Conservation (phyloP, 2,113 vertebrate genomes). For the Glaucidium brasilianum region DNA sequence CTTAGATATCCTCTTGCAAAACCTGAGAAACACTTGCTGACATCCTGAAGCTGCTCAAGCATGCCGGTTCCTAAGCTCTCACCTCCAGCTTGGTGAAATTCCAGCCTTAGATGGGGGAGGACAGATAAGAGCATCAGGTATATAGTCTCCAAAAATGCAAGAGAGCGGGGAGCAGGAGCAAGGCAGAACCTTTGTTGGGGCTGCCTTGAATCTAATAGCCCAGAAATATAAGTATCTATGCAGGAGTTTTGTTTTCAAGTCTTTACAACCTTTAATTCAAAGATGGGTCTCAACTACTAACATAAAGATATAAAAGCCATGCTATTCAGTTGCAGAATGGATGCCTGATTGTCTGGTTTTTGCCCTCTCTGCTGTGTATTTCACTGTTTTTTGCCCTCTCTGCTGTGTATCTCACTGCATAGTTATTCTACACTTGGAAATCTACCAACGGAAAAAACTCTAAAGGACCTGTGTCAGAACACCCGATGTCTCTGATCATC, state of each 20-base stretch:
- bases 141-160: background rate
- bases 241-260: background rate
- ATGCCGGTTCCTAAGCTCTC: background rate
- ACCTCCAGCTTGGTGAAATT: background rate
- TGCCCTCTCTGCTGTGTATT: background rate
- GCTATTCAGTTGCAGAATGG: background rate
- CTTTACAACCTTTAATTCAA: background rate
- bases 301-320: background rate
- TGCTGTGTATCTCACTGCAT: background rate
- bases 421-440: background rate
- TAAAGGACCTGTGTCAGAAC: background rate
- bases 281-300: background rate
- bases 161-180: background rate
- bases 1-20: background rate
- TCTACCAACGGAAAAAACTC: background rate
- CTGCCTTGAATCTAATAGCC: background rate
- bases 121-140: background rate
- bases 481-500: background rate
- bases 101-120: background rate
- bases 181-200: background rate
- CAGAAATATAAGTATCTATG: background rate
- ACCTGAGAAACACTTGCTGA: background rate
- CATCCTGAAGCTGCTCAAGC: background rate
- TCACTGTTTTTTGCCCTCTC: background rate
- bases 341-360: background rate